Base-by-base conservation (phyloP, 1,140 invertebrate species). In the Solen grandis region DNA sequence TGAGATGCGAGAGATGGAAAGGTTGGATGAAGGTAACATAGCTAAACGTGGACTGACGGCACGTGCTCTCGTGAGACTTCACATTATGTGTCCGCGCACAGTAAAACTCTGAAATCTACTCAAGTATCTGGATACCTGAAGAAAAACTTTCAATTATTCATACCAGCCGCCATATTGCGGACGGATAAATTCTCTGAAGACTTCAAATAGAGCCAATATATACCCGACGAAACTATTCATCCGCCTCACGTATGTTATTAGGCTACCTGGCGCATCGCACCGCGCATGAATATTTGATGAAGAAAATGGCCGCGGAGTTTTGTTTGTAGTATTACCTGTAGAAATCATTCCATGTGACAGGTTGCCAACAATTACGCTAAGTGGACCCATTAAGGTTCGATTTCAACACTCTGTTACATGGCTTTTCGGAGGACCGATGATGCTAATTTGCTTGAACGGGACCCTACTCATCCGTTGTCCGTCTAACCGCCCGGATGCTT, bases 241-340 rank as follows among this genome's bases (percentile, higher is more conserved):
- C 55, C 55, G 63, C 38, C 65, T 68, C 75, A 19, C 65, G 62
- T 46, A 59, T 60, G 75, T 78, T 78, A 69, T 69, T 68, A 52
- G 75, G 75, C 65, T 78, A 54, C 63, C 63, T 41, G 63, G 35
- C 62, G 65, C 65, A 60, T 65, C 63, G 38, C 75, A 55, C 35
- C 46, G 75, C 75, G 75, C 75, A 78, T 78, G 75, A 78, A 78
- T 78, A 68, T 78, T 78, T 41, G 63, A 78, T 78, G 52, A 78
- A 46, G 25, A 69, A 78, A 78, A 78, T 78, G 75, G 75, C 63
- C 63, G 35, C 41, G 41, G 19, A 19, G 8, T 8, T 46, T 46
- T 46, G 41, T 46, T 46, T 46, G 75, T 41, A 22, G 33, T 69
- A 66, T 69, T 78, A 69, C 60, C 65, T 59, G 33, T 22, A 65